Base-by-base conservation (phyloP, 1,140 invertebrate genomes). In the Caligus rogercresseyi region DNA sequence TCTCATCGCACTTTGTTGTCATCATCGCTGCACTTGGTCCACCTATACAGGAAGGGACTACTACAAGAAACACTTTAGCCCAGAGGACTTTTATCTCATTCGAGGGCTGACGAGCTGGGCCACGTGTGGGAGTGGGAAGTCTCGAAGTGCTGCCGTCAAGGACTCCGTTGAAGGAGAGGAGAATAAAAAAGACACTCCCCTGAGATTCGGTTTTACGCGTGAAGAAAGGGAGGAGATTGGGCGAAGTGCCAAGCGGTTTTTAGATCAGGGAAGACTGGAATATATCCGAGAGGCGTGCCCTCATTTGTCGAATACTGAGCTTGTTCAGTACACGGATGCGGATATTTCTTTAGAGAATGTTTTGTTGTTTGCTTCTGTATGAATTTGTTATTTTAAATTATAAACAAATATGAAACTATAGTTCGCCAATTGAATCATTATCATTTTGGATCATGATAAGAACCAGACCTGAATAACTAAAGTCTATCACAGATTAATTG, bases 1-100 rank as follows among this genome's bases (percentile, higher is more conserved):
- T 13, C 69, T 85, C 13, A 79, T 91, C 69, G 86, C 88, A 1
- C 80, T 88, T 15, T 91, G 89, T 71, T 92, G 89, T 72, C 87
- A 91, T 75, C 88, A 92, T 74, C 78, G 81, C 57, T 88, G 85
- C 70, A 73, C 79, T 23, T 87, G 81, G 77, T 70, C 71, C 23
- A 71, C 78, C 0, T 89, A 85, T 71, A 77, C 81, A 25, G 87
- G 84, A 2, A 79, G 80, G 68, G 55, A 75, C 0, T 83, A 78
- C 66, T 72, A 84, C 20, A 65, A 74, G 69, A 76, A 55, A 2
- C 61, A 54, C 19, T 63, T 63, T 63, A 4, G 15, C 15, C 2
- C 51, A 2, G 52, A 63, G 1, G 61, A 63, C 20, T 63, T 63
- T 25, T 25, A 15, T 16, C 25, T 63, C 1, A 20, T 63, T 20